phyloP scores from a whole-genome alignment of 2,888 invertebrate genomes.

The Eupithecia tripunctaria region DNA sequence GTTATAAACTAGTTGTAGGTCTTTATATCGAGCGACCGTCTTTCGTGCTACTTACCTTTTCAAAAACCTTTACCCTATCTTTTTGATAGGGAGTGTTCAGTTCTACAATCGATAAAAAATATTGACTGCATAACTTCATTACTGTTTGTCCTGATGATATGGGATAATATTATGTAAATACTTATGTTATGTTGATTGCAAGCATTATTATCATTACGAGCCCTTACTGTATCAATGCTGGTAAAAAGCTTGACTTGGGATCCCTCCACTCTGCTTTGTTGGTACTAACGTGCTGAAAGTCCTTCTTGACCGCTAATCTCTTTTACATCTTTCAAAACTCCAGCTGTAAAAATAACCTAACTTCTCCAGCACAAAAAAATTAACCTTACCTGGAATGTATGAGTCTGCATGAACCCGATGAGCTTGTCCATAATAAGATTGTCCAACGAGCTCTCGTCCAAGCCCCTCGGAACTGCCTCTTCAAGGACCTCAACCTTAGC shows the following conservation, averaged over 20 bases:
- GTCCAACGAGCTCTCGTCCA: constrained; percentile 90
- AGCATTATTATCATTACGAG: neutral
- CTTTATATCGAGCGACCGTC: neutral
- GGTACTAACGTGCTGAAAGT: neutral
- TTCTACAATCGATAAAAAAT: neutral
- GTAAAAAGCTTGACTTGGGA: too few relatives aligned
- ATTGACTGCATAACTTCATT: neutral
- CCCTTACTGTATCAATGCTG: neutral
- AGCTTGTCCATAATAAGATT: constrained; percentile 90
- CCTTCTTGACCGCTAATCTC: neutral
- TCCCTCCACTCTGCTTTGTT: neutral
- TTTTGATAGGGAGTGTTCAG: neutral
- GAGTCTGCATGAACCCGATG: constrained; percentile 89
- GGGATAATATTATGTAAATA: neutral
- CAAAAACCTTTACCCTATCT: neutral
- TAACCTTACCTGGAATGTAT: constrained; percentile 89
- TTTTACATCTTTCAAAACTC: neutral
- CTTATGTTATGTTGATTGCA: neutral
- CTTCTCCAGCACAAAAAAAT: neutral
- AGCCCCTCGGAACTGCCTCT: constrained; percentile 88
- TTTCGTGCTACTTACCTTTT: neutral
- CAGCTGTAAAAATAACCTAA: neutral
- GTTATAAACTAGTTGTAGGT: neutral
- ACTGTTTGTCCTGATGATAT: neutral
- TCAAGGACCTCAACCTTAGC: constrained; percentile 86